Conservation (phyloP, 2,797 vertebrate species). For the Alfaro cultratus region DNA sequence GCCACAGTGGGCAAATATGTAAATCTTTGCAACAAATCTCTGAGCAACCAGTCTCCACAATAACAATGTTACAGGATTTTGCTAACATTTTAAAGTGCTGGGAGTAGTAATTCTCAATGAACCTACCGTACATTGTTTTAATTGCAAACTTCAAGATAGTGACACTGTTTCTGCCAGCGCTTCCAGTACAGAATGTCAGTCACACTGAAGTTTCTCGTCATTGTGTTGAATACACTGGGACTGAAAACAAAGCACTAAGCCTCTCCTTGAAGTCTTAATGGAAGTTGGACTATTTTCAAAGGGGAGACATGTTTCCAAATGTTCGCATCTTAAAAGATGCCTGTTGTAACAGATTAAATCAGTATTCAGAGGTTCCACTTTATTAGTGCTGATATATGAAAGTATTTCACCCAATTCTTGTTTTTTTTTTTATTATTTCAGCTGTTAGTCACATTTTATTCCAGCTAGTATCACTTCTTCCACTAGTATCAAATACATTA, state of each 20-base stretch:
- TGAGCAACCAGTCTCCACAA: background rate
- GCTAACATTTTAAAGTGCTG: background rate
- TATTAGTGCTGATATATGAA: background rate
- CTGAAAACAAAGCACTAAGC: background rate
- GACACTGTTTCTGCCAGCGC: background rate
- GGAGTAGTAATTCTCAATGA: background rate
- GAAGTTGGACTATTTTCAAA: background rate
- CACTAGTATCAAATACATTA: constrained; percentile 2
- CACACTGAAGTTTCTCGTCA: background rate
- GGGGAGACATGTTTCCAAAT: background rate
- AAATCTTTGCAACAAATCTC: background rate
- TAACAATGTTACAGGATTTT: background rate
- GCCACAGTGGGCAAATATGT: background rate
- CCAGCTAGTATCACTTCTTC: background rate
- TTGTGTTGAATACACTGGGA: background rate
- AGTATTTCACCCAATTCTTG: background rate
- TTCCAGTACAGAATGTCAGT: background rate
- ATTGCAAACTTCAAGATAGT: background rate
- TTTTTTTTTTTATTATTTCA: background rate
- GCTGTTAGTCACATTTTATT: background rate
- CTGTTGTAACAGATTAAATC: background rate
- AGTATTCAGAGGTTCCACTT: background rate
- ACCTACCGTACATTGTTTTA: background rate
- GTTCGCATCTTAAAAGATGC: background rate
- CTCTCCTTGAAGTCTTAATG: background rate